A percentile compares a stretch with the other conserved stretches of the same genome.
These are phyloP conservation scores for Napeogenes inachia DNA, from an alignment of 2,888 invertebrate species.

Conservation along the genomic window DNA sequence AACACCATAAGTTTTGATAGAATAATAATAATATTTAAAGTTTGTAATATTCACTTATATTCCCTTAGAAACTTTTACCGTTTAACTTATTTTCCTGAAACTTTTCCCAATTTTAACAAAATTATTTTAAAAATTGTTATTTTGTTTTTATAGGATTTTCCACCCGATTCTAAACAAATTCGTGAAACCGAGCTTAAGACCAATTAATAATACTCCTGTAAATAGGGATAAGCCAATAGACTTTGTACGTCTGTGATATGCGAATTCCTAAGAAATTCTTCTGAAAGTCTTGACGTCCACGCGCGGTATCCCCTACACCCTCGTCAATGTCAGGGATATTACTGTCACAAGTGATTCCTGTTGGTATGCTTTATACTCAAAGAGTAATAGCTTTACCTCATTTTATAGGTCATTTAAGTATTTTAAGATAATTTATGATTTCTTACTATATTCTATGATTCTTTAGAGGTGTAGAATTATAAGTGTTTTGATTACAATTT, in stretches of 20 bases:
- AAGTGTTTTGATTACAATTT: background rate
- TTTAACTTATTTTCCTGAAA: no score
- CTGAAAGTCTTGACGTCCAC: background rate
- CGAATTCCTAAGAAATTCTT: conserved; percentile 6
- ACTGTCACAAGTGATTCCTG: conserved; percentile 31
- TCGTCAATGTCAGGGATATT: conserved; percentile 34
- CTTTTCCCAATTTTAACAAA: no score
- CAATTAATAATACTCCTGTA: background rate
- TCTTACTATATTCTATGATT: background rate
- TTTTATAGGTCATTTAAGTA: conserved; percentile 17
- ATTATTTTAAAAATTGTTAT: no score
- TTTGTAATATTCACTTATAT: no score
- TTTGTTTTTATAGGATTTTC: no score
- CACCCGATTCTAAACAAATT: no score
- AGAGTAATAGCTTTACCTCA: conserved; percentile 23
- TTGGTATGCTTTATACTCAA: conserved; percentile 18
- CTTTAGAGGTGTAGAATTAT: background rate
- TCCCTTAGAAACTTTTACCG: no score
- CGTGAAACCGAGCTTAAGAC: background rate
- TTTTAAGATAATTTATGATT: conserved; percentile 8
- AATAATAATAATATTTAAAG: no score
- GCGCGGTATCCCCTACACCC: conserved; percentile 22
- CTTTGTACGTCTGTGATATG: conserved; percentile 4
- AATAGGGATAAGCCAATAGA: conserved; percentile 7
- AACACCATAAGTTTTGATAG: no score